Percentiles rank a stretch among this genome's conserved stretches.
Evolutionary conservation across 2,888 invertebrate species (phyloP).

Genomic region (Acleris literana): DNA sequence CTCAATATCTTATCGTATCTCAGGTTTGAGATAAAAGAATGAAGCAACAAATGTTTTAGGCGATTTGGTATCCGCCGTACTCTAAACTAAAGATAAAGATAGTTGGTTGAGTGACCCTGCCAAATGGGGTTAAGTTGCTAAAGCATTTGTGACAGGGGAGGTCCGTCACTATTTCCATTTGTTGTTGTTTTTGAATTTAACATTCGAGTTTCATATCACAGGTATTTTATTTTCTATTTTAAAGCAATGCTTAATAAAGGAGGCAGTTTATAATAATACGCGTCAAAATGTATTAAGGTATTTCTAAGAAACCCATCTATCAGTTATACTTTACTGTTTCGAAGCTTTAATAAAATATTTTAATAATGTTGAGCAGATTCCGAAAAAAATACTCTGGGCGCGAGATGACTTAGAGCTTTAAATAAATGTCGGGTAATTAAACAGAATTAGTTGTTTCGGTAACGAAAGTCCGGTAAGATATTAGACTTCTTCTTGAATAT

Average conservation of each 20-base stretch:
- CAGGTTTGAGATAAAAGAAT: conserved; percentile 27
- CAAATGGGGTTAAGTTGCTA: conserved; percentile 29
- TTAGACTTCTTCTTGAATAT: too few species aligned
- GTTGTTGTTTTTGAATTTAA: neutral
- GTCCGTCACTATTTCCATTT: conserved; percentile 10
- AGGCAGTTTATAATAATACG: too few species aligned
- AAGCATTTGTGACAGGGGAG: conserved; percentile 28
- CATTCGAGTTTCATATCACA: too few species aligned
- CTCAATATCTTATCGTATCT: conserved; percentile 33
- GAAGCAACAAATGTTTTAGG: conserved; percentile 31
- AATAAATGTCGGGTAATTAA: too few species aligned
- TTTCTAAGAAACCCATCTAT: conserved; percentile 14
- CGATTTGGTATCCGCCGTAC: conserved; percentile 13
- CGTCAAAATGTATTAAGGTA: too few species aligned
- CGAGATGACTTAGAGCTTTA: too few species aligned
- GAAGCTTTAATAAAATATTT: conserved; percentile 14
- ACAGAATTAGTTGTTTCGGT: too few species aligned
- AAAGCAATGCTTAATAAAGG: too few species aligned
- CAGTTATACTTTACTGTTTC: conserved; percentile 10
- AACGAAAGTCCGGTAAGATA: too few species aligned
- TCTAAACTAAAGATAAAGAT: conserved; percentile 23
- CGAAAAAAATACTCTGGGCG: too few species aligned
- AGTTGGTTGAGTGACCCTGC: conserved; percentile 18
- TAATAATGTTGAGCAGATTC: too few species aligned
- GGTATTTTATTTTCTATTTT: too few species aligned